Base-by-base conservation (phyloP, 2,888 invertebrate species). In the Zootermopsis nevadensis region DNA sequence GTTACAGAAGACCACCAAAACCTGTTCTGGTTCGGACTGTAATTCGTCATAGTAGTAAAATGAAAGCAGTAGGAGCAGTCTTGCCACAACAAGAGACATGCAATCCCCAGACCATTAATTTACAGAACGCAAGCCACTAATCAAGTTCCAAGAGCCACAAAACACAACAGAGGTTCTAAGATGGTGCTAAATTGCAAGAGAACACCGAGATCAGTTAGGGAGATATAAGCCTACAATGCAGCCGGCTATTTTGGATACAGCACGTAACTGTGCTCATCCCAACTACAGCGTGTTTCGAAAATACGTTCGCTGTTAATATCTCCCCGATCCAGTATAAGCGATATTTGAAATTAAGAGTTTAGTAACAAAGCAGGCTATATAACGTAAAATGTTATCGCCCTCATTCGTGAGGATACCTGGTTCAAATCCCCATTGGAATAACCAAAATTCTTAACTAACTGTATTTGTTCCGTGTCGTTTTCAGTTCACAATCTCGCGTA, bases 21-120 rank as follows among this genome's bases (percentile, higher is more conserved):
- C 48, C 48, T 48, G 48, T 48, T 48, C 48, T 48, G 3, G 8
- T 27, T 0, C 60, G 15, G n/a, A n/a, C 60, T 60, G 15, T 60
- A 60, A 60, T 60, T 60, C 60, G 60, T 60, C 60, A 60, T 33
- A 33, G 69, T 30, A 69, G 69, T 6, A 33, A 22, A 69, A 22
- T 33, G 22, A 10, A 7, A 22, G 33, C 22, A 69, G 31, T 7
- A 60, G 1, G 27, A 60, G 60, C 31, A 33, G 69, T 7, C 19
- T 33, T 31, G 33, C 69, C 69, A 33, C 33, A 69, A 33, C 19
- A 69, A 69, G 33, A 69, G 69, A 69, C 69, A 22, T 31, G 33
- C 31, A 33, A 10, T 33, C 69, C 69, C 19, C 30, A 67, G 69
- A 33, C 69, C 69, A 69, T 69, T 69, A 69, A 69, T 69, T 69